These are phyloP conservation scores for Telenomus remus DNA, from an alignment of 1,140 invertebrate species.

Conservation along the genomic window DNA sequence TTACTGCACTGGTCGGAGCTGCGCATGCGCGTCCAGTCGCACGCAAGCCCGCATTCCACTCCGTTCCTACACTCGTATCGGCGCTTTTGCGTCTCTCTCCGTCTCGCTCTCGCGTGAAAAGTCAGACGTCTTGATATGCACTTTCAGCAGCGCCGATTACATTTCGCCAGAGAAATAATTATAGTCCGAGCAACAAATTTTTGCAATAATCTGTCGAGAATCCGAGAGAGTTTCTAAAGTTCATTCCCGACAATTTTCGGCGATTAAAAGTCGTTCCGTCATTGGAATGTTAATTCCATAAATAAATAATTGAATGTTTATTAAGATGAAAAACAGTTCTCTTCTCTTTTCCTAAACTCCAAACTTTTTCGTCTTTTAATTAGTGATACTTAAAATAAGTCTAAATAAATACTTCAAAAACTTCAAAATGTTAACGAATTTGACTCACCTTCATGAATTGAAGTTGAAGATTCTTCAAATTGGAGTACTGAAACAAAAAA, in stretches of 20 bases:
- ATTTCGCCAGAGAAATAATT: conserved; percentile 5
- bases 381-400: no score
- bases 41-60: conserved; percentile 13
- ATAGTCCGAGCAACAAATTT: background rate
- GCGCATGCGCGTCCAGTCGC: conserved; percentile 21
- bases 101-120: conserved; percentile 3
- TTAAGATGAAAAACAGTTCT: no score
- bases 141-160: conserved; percentile 2
- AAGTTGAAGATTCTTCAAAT: no score
- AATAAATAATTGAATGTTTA: no score
- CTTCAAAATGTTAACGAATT: no score
- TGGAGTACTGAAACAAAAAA: no score
- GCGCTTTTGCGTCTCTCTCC: background rate
- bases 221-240: background rate
- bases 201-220: background rate
- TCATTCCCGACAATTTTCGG: background rate
- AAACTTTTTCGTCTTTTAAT: no score
- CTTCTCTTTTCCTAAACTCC: no score
- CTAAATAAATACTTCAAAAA: no score
- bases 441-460: no score
- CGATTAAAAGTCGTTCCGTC: background rate
- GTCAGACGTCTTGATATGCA: conserved; percentile 6
- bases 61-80: conserved; percentile 1
- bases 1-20: conserved; percentile 13
- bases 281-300: no score